Base-by-base conservation (phyloP, 2,113 vertebrate genomes). In the Okapia johnstoni region DNA sequence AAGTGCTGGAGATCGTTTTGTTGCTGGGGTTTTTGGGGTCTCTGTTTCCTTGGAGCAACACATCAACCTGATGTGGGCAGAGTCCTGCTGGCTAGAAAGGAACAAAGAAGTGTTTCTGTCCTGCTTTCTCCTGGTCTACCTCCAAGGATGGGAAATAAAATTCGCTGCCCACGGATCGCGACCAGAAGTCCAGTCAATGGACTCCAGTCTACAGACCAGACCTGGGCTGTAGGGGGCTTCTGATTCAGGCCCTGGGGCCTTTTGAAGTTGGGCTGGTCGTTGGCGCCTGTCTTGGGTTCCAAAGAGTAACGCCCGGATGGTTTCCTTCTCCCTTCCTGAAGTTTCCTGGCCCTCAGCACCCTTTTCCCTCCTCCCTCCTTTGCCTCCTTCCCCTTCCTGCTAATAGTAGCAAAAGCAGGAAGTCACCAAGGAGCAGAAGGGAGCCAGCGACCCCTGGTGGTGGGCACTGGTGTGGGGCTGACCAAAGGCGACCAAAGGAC, bases 401-500 rank as follows among this genome's bases (percentile, higher is more conserved):
- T 85, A 3, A 55, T 13, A 36, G 77, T 48, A 25, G 28, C 70
- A 8, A 40, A 80, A 40, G 15, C 46, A 58, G 3, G n/a, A 85
- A 50, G 48, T 5, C 15, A 66, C 87, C 83, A 48, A n/a, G 63
- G 83, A 96, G 43, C 79, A 66, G 60, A 87, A 88, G 93, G 40
- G 70, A 95, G 30, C 30, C 63, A 90, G 79, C 3, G 25, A 30
- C 79, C 63, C 85, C 79, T 95, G 58, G 43, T 83, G 87, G 81
- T 30, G 3, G 90, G 4, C 21, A 11, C 36, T 36, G 70, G 23
- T 36, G 40, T 30, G 50, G 85, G 4, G 21, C 16, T 2, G 5
- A 25, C 63, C 66, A n/a, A 52, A 81, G 43, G 43, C 2, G 25
- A 33, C 33, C 28, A 13, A 28, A 60, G 40, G 43, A 5, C 19